phyloP scores from a whole-genome alignment of 2,888 invertebrate genomes.

The Cotesia congregata region DNA sequence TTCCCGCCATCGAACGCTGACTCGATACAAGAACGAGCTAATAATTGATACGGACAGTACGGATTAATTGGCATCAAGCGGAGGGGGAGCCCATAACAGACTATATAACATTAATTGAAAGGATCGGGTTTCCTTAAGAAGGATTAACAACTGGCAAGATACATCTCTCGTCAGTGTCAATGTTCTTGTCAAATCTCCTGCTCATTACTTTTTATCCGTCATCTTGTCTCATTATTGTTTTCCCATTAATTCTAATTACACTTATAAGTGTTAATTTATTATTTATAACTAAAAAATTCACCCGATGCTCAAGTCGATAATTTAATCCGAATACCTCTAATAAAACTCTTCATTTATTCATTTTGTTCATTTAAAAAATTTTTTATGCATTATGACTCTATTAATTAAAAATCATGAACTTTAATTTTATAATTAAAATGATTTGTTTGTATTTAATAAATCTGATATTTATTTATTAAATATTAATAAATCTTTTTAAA shows the following conservation, averaged over 20 bases:
- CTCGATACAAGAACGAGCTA: constrained; percentile 51
- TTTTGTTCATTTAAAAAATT: too few relatives aligned
- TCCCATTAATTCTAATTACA: constrained; percentile 22
- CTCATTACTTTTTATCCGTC: constrained; percentile 1
- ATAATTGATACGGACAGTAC: constrained; percentile 62
- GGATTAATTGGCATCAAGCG: constrained; percentile 60
- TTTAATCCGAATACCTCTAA: not conserved
- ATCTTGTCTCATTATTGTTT: not conserved
- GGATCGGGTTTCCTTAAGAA: constrained; percentile 41
- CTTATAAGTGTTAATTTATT: not conserved
- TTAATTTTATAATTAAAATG: too few relatives aligned
- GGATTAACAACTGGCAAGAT: constrained; percentile 25
- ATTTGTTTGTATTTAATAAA: too few relatives aligned
- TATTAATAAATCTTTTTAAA: too few relatives aligned
- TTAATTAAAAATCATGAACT: too few relatives aligned
- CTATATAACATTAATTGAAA: constrained; percentile 62
- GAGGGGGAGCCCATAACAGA: constrained; percentile 46
- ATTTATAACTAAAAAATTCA: not conserved
- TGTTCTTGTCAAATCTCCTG: constrained; percentile 27
- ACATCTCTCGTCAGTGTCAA: constrained; percentile 18
- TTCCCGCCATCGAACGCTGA: constrained; percentile 33
- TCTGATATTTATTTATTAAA: too few relatives aligned
- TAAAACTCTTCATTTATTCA: not conserved
- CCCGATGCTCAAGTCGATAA: not conserved
- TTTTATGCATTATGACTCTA: too few relatives aligned